Evolutionary conservation across 2,888 invertebrate genomes (phyloP), one percentile per base, ranked within the genome.

Genomic region (Hymenopus coronatus): DNA sequence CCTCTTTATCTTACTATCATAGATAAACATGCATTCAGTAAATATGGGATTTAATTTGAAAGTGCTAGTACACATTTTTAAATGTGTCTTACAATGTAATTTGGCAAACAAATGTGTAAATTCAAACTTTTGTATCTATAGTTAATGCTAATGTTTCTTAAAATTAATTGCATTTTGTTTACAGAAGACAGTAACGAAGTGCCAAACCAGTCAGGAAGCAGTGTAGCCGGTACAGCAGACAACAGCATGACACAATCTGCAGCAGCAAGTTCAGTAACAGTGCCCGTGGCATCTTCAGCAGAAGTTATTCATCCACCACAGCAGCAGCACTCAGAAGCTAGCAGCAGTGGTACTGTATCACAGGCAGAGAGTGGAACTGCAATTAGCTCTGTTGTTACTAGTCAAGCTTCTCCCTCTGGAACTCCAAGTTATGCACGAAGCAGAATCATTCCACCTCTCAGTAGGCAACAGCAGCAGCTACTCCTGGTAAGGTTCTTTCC

Each of bases 131-230:
- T 33, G 33, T 1, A 33, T 33, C 7, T 33, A 33, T 33, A 8
- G 3, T 33, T 33, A 12, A 12, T 40, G 1, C 12, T 40, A 1
- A 25, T 14, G 20, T 14, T 70, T 70, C 6, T 20, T 46, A 46
- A 40, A 46, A 14, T 46, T 3, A 25, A 3, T 40, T 40, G 12
- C 12, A 54, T 70, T 15, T 70, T 70, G 28, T 28, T 81, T 84
- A 92, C 90, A 92, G 96, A 95, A 92, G 97, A 96, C 91, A 94
- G 94, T 82, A 95, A 94, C 88, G 95, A 96, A 92, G 95, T 95
- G 46, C 95, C 95, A 91, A 96, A 94, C 94, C 97, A 93, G 93
- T 96, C 91, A 70, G 91, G 91, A 86, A 91, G 90, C 82, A 91
- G 91, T 83, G 90, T 91, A 83, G 83, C 30, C 81, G 88, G 88